phyloP scores from a whole-genome alignment of 2,888 invertebrate genomes.

The Latrodectus hesperus region DNA sequence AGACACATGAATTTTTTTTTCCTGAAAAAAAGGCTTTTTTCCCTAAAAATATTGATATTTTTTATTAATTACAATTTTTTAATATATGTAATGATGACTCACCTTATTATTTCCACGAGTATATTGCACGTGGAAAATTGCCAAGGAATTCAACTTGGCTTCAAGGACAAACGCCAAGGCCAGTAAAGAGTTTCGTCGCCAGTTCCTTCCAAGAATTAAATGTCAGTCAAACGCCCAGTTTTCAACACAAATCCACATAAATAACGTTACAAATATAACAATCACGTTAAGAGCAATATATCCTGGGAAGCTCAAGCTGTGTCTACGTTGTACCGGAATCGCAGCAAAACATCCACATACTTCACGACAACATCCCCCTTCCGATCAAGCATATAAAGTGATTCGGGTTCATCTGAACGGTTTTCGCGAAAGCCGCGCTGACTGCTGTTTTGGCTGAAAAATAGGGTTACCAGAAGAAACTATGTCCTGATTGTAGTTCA shows the following conservation, averaged over 20 bases:
- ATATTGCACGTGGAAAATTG: slow-evolving; percentile 56
- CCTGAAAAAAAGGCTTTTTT: too few relatives aligned
- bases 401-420: slow-evolving; percentile 34
- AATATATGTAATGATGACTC: slow-evolving; percentile 39
- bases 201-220: slow-evolving; percentile 27
- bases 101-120: slow-evolving; percentile 49
- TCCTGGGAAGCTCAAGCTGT: too few relatives aligned
- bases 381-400: background rate
- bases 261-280: background rate
- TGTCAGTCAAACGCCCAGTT: slow-evolving; percentile 1
- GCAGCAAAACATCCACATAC: too few relatives aligned
- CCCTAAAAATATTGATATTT: too few relatives aligned
- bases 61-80: too few relatives aligned
- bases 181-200: slow-evolving; percentile 35
- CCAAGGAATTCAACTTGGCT: slow-evolving; percentile 63
- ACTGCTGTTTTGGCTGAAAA: slow-evolving; percentile 40
- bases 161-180: slow-evolving; percentile 68
- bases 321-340: too few relatives aligned
- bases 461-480: slow-evolving; percentile 44
- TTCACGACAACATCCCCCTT: background rate
- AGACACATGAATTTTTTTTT: too few relatives aligned
- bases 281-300: background rate
- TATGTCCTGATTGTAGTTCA: background rate
- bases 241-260: background rate
- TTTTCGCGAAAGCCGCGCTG: slow-evolving; percentile 40